phyloP scores from a whole-genome alignment of 2,888 invertebrate species.

The Rhingia rostrata region DNA sequence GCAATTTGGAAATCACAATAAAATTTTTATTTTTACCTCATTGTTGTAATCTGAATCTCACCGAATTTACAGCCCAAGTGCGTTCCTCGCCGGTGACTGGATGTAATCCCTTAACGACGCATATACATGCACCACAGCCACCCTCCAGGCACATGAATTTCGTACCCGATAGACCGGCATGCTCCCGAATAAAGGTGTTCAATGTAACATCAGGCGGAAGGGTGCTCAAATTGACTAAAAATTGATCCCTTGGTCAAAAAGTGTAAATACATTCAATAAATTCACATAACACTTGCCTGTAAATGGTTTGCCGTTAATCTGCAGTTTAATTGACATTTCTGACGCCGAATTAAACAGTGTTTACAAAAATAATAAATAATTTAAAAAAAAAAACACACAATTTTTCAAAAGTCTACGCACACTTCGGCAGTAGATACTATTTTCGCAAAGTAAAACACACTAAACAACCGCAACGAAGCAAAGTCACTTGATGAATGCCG shows the following conservation, averaged over 20 bases:
- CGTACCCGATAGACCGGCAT: slow-evolving; percentile 85
- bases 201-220: slow-evolving; percentile 83
- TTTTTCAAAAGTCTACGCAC: no score
- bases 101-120: slow-evolving; percentile 81
- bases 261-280: background rate
- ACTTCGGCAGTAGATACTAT: background rate
- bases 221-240: slow-evolving; percentile 79
- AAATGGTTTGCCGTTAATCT: slow-evolving; percentile 49
- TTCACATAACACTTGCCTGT: slow-evolving; percentile 38
- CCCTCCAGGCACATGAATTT: slow-evolving; percentile 88
- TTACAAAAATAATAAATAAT: background rate
- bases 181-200: slow-evolving; percentile 86
- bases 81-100: slow-evolving; percentile 74
- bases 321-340: slow-evolving; percentile 71
- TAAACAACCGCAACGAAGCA: slow-evolving; percentile 48
- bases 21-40: background rate
- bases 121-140: slow-evolving; percentile 87
- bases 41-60: slow-evolving; percentile 79
- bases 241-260: background rate
- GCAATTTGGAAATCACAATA: slow-evolving; percentile 22
- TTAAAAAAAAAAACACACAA: slow-evolving; percentile 9
- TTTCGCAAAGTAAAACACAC: background rate
- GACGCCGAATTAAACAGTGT: slow-evolving; percentile 61
- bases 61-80: slow-evolving; percentile 87
- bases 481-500: slow-evolving; percentile 52